Evolutionary conservation across 92 coral and sea anemone genomes (phyloP), one percentile per base, ranked within the genome.

Genomic region (Siderastrea radians): DNA sequence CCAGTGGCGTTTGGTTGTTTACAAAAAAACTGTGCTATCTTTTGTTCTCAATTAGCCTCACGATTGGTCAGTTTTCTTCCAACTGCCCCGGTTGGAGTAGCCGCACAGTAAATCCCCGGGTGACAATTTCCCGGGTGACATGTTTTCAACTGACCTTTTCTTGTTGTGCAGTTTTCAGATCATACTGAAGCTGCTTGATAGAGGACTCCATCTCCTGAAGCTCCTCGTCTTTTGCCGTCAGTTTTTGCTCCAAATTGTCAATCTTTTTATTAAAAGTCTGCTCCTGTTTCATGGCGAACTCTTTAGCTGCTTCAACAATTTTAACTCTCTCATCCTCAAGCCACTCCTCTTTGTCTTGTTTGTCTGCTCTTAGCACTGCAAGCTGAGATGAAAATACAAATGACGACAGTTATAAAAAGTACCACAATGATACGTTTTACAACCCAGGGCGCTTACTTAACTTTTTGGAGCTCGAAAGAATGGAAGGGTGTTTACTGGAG

Each of bases 221-320:
- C n/a, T 81, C 78, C 9, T 94, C 96, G 16, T 92, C 95, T 70
- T 96, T 96, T 46, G 70, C 58, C 3, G 84, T 57, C 50, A 96
- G 74, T 67, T 91, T 66, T n/a, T 71, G 84, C 17, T 86, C 88
- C 11, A 89, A 77, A 59, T 75, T 51, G 48, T 74, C 82, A 43
- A 64, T 82, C 75, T 71, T 83, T 63, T 82, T 89, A 10, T 38
- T 58, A 78, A 92, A 94, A 17, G 87, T 90, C 26, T 93, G 81
- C 65, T 96, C 96, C 68, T 92, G 92, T 65, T 96, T 82, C 63
- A 92, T 45, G 53, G 96, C 99, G 80, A 96, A 96, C 75, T 87
- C 94, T 77, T 93, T 94, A 51, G 98, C 94, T 51, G 94, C 92
- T 66, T 92, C 87, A 7, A 96, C 96, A 61, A 96, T 94, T 45